These are phyloP conservation scores for Elachura formosa DNA, from an alignment of 2,113 vertebrate species.

Conservation along the genomic window DNA sequence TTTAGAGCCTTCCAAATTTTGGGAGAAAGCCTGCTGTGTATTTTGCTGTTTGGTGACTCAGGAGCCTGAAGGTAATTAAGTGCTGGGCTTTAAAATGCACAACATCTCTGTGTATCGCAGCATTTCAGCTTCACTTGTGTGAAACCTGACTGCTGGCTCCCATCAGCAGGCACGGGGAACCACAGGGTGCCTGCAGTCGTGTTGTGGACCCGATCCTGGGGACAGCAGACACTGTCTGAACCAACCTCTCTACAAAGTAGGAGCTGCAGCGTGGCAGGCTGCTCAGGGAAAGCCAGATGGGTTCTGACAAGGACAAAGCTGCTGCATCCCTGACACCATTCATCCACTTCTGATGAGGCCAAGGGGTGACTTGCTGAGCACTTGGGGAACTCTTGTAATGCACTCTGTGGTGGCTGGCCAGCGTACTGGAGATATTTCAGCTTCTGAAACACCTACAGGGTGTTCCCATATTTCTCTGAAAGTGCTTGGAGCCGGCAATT, in stretches of 20 bases:
- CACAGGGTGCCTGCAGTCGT: rapidly evolving
- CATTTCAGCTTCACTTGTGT: background rate
- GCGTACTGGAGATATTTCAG: background rate
- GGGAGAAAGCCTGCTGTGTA: background rate
- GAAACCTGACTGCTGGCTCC: background rate
- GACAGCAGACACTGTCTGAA: background rate
- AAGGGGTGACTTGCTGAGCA: background rate
- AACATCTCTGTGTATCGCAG: background rate
- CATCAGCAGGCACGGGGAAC: background rate
- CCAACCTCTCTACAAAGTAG: background rate
- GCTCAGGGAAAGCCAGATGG: background rate
- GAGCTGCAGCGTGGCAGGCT: background rate
- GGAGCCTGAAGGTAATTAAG: background rate
- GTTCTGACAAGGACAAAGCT: background rate
- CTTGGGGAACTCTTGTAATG: background rate
- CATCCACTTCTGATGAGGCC: background rate
- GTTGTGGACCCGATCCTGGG: background rate
- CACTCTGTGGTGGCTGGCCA: rapidly evolving
- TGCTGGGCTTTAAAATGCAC: background rate
- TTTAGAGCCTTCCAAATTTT: background rate
- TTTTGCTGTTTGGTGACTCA: background rate
- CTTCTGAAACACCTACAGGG: background rate
- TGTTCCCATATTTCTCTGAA: background rate
- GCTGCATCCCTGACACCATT: background rate
- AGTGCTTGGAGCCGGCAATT: background rate